These are phyloP conservation scores for Calliphora vicina DNA, from an alignment of 1,140 invertebrate genomes.

Conservation along the genomic window DNA sequence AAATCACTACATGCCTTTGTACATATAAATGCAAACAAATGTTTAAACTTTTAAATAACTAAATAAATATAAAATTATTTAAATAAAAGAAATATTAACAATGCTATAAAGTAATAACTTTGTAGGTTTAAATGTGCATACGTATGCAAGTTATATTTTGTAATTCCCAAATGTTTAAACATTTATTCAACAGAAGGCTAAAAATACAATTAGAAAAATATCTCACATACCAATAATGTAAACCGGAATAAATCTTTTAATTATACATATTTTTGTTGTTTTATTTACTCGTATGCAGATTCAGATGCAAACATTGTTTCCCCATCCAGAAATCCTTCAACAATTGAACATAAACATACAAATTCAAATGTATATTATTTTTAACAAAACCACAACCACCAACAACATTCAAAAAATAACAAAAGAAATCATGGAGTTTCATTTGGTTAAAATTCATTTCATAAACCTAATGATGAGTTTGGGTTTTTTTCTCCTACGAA, in stretches of 20 bases:
- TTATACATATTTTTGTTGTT: background rate
- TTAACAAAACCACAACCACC: background rate
- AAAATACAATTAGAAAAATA: background rate
- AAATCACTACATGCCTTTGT: background rate
- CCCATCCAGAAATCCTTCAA: background rate
- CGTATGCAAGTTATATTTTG: background rate
- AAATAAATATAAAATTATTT: background rate
- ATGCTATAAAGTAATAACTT: background rate
- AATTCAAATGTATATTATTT: background rate
- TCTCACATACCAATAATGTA: background rate
- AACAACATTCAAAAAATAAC: background rate
- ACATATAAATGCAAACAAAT: background rate
- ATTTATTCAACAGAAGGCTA: background rate
- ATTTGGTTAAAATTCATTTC: background rate
- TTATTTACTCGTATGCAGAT: background rate
- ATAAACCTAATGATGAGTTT: conserved; percentile 11
- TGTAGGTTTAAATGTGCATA: background rate
- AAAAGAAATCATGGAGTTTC: background rate
- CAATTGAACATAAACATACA: background rate
- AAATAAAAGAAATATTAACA: background rate
- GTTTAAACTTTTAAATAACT: background rate
- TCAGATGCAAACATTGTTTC: background rate
- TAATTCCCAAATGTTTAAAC: background rate
- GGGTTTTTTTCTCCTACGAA: conserved; percentile 16
- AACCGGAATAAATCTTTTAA: background rate